These are phyloP conservation scores for Ammodramus savannarum DNA, from an alignment of 2,113 vertebrate genomes.

Conservation along the genomic window DNA sequence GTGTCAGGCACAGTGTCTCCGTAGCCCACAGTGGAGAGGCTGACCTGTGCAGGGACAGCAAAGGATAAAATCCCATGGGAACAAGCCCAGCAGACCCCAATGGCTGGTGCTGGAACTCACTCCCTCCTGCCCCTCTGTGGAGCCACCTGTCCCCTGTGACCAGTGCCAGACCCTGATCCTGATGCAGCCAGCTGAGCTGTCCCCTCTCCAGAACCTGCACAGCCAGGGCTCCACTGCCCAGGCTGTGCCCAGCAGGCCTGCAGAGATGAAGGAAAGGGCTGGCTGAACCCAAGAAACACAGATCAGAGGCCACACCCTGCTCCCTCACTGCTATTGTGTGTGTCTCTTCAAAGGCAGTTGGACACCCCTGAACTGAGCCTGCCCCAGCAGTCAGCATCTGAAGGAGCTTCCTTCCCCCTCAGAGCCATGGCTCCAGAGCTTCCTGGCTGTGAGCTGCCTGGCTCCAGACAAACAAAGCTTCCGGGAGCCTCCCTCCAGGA, in stretches of 20 bases:
- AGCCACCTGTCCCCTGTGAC: not conserved
- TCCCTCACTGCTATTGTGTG: not conserved
- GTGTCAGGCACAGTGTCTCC: constrained; percentile 86
- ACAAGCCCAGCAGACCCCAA: not conserved
- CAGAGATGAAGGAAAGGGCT: not conserved
- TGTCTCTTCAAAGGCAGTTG: not conserved
- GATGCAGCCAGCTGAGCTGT: not conserved
- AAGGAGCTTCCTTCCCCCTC: not conserved
- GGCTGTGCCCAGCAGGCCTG: not conserved
- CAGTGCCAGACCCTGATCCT: not conserved
- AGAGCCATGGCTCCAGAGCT: not conserved
- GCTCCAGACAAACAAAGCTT: not conserved
- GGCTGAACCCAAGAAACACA: not conserved
- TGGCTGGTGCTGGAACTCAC: fast-evolving
- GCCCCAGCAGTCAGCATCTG: not conserved
- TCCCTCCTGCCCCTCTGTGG: not conserved
- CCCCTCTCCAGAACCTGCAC: not conserved
- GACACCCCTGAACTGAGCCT: fast-evolving
- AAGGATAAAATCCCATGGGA: fast-evolving
- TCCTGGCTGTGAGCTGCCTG: not conserved
- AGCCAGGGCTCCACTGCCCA: not conserved
- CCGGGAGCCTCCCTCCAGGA: not conserved
- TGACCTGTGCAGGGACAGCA: constrained; percentile 75
- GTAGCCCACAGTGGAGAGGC: constrained; percentile 90
- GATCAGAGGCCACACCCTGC: not conserved